A percentile compares a stretch with the other conserved stretches of the same genome.
phyloP scores from a whole-genome alignment of 2,888 invertebrate species.

The Cyrtodaria siliqua region DNA sequence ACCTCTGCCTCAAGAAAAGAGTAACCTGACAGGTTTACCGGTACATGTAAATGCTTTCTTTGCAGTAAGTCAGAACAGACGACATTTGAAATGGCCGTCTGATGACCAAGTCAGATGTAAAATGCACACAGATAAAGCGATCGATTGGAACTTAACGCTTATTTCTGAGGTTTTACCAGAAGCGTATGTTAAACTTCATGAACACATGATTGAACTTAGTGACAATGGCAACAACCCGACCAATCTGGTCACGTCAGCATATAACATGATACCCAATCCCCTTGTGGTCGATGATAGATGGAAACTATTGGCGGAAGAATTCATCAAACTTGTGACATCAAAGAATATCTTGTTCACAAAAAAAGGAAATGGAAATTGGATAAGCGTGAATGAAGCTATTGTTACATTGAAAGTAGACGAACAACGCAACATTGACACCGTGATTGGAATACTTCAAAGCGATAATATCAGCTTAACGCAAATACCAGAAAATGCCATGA shows the following conservation, averaged over 20 bases:
- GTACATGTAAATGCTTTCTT: constrained; percentile 83
- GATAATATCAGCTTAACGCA: not conserved
- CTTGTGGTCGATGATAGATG: too few species aligned
- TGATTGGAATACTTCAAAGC: not conserved
- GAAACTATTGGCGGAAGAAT: too few species aligned
- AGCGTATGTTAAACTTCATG: constrained; percentile 25
- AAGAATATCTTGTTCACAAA: too few species aligned
- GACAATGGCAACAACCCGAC: not conserved
- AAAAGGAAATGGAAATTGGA: too few species aligned
- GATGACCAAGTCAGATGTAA: constrained; percentile 42
- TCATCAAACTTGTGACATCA: too few species aligned
- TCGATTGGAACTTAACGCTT: constrained; percentile 37
- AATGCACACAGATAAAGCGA: constrained; percentile 27
- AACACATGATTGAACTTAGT: not conserved
- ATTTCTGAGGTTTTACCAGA: constrained; percentile 35
- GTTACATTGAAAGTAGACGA: too few species aligned
- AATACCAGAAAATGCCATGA: constrained; percentile 2
- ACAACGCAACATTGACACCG: not conserved
- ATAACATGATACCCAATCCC: too few species aligned
- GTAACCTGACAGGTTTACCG: constrained; percentile 79
- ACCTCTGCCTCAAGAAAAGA: constrained; percentile 78
- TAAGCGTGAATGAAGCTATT: too few species aligned
- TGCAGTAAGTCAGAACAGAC: constrained; percentile 79
- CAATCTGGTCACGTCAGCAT: not conserved
- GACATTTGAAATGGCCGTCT: constrained; percentile 82